Percentiles rank a stretch among this genome's conserved stretches.
Conservation (phyloP, 2,113 vertebrate species). For the Podilymbus podiceps region DNA sequence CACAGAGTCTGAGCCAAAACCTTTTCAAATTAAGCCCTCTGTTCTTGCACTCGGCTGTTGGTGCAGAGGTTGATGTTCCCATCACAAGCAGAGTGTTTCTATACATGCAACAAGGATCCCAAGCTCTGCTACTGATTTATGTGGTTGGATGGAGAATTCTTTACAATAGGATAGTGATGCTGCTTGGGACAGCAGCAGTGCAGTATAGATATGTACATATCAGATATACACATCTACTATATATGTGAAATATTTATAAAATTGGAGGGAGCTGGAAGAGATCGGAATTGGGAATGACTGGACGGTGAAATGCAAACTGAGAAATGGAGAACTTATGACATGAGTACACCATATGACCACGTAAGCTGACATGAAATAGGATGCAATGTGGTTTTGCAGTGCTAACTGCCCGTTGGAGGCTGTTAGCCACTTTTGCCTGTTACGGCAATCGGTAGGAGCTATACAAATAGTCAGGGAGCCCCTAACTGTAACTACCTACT, state of each 20-base stretch:
- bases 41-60: rapidly evolving
- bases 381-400: neutral
- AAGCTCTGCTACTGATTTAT: neutral
- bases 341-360: neutral
- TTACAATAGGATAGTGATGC: neutral
- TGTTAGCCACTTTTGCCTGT: neutral
- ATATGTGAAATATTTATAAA: neutral
- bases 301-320: neutral
- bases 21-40: neutral
- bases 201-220: neutral
- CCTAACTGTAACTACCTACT: neutral
- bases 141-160: neutral
- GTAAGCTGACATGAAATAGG: neutral
- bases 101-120: neutral
- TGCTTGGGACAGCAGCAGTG: neutral
- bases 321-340: neutral
- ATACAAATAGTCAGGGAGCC: neutral
- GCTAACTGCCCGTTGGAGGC: neutral
- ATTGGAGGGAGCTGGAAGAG: neutral
- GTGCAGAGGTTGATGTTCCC: neutral
- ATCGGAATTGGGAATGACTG: neutral
- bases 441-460: neutral
- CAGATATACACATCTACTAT: neutral
- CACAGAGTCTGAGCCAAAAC: neutral
- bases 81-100: neutral